Base-by-base conservation (phyloP, 2,888 invertebrate genomes). In the Hemistola chrysoprasaria region DNA sequence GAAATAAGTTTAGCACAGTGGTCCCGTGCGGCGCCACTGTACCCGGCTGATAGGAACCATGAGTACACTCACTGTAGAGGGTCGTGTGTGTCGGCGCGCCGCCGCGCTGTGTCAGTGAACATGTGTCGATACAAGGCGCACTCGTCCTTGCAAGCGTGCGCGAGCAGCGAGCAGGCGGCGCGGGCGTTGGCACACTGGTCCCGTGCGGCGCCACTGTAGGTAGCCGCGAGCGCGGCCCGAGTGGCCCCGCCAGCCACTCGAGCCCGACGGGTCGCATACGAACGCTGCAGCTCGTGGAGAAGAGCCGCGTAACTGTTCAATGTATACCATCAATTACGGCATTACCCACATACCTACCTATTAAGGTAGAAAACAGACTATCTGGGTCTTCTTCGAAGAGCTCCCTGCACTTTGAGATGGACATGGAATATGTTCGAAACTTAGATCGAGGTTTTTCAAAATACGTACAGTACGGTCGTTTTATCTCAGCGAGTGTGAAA, bases 101-200 rank as follows among this genome's bases (percentile, higher is more conserved):
- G 87, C n/a, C n/a, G 77, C 3, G 94, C 93, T 0, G 91, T 81
- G 24, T 92, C 90, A 0, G 92, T 90, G 71, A 99, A 99, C 80
- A 98, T 98, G 72, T 98, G 97, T 51, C 93, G 92, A 75, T 95
- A 99, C 1, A 99, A 90, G 50, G 95, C 93, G 62, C 96, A 94
- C 76, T 99, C 99, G 79, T 99, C 99, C 58, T 97, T 94, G 54
- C 97, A 98, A 0, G 98, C 94, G 74, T 98, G 97, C 22, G 98
- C 93, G 22, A 98, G 90, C 69, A 98, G 94, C 6, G 97, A 94
- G 78, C 97, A 97, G 0, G 97, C 95, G 55, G 95, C 94, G 24
- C 98, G 91, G 50, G 96, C 93, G 30, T 97, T 83, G 11, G 95
- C 92, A 80, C 97, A 97, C 53, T 94, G 65, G 94, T 95, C 43